Evolutionary conservation across 2,888 invertebrate species (phyloP).

Genomic region (Bellardia pandia): DNA sequence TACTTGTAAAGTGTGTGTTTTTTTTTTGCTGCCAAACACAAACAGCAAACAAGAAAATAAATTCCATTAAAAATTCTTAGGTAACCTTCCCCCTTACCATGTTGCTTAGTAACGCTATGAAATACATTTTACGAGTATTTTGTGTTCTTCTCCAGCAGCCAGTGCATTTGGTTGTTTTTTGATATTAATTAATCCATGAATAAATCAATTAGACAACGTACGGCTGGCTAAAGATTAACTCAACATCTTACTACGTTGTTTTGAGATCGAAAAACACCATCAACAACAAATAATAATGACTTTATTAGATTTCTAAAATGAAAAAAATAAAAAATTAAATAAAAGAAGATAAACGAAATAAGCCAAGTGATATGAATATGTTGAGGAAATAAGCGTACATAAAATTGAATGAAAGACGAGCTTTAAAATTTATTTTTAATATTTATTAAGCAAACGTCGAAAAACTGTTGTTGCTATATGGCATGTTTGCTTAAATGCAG

Average conservation of each 20-base stretch:
- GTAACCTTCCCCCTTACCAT: background rate
- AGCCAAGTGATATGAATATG: conserved; percentile 23
- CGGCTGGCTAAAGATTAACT: conserved; percentile 11
- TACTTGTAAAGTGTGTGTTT: too few species aligned
- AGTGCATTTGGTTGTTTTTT: conserved; percentile 19
- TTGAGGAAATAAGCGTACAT: background rate
- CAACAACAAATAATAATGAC: conserved; percentile 66
- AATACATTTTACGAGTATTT: background rate
- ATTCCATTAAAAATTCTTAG: background rate
- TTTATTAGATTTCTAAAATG: conserved; percentile 64
- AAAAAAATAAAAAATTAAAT: background rate
- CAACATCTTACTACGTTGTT: background rate
- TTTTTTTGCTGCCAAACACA: too few species aligned
- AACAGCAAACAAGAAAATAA: background rate
- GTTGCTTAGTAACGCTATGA: background rate
- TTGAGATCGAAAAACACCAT: conserved; percentile 9
- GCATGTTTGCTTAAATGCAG: conserved; percentile 2
- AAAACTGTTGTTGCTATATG: background rate
- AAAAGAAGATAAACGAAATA: background rate
- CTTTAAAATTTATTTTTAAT: background rate
- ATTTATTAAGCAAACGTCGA: background rate
- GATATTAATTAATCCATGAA: conserved; percentile 74
- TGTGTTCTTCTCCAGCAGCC: background rate
- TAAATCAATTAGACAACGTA: conserved; percentile 74
- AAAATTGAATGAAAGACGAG: background rate